These are phyloP conservation scores for Pygoscelis antarcticus DNA, from an alignment of 2,113 vertebrate species.

Conservation along the genomic window DNA sequence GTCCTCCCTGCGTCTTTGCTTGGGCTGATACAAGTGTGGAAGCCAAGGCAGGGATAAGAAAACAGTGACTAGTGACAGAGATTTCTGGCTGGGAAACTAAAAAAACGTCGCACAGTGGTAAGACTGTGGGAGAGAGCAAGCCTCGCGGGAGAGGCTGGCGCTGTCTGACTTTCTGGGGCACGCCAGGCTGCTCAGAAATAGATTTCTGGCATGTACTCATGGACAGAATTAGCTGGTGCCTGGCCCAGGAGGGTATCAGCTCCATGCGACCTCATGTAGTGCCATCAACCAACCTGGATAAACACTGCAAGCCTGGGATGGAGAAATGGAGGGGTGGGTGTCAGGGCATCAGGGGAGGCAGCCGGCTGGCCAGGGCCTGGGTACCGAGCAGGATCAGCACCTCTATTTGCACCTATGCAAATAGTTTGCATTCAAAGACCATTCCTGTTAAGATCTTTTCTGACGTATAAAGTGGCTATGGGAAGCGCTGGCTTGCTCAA, in stretches of 20 bases:
- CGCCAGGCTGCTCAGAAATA: background rate
- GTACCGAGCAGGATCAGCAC: accelerated
- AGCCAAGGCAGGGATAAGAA: background rate
- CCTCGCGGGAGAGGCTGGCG: accelerated
- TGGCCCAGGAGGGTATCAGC: background rate
- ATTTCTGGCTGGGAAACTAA: background rate
- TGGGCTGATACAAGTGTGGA: background rate
- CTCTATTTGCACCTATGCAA: background rate
- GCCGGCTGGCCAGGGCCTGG: too few relatives aligned
- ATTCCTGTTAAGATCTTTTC: background rate
- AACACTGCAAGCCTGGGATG: background rate
- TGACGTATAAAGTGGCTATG: background rate
- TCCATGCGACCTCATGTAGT: accelerated
- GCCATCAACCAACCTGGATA: background rate
- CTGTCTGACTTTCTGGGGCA: background rate
- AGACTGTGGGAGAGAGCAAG: background rate
- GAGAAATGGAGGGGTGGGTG: background rate
- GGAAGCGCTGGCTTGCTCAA: background rate
- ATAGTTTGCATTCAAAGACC: background rate
- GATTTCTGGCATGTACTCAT: background rate
- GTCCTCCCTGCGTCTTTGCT: background rate
- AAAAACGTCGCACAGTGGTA: background rate
- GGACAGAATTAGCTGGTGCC: background rate
- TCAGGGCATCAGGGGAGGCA: background rate
- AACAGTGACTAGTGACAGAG: background rate